phyloP scores from a whole-genome alignment of 2,888 invertebrate genomes.

The Xestia sexstrigata region DNA sequence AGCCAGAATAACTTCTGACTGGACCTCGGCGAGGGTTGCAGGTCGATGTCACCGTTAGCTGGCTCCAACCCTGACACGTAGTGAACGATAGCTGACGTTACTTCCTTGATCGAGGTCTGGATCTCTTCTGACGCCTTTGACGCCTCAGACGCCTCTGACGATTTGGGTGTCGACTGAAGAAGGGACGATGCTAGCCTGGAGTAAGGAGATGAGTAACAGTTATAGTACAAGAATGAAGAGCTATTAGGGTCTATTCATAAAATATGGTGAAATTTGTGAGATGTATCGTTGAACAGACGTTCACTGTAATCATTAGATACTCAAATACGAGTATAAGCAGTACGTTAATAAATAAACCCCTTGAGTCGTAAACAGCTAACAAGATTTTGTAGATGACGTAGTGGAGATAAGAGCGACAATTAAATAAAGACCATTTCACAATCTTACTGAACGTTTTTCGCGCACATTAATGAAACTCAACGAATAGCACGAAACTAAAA shows the following conservation, averaged over 20 bases:
- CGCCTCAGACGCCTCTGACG: slow-evolving; percentile 68
- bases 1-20: slow-evolving; percentile 96
- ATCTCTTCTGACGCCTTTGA: slow-evolving; percentile 92
- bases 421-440: neutral
- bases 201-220: neutral
- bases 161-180: slow-evolving; percentile 88
- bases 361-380: neutral
- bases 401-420: neutral
- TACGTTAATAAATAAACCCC: neutral
- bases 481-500: neutral
- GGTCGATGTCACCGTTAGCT: slow-evolving; percentile 89
- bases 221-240: neutral
- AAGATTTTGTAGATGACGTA: neutral
- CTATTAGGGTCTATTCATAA: neutral
- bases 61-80: slow-evolving; percentile 94
- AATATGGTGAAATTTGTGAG: neutral
- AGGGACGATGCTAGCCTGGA: slow-evolving; percentile 93
- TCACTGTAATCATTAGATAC: neutral
- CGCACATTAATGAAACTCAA: neutral
- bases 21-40: slow-evolving; percentile 90
- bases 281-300: neutral
- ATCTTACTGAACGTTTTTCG: neutral
- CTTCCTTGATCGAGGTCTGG: slow-evolving; percentile 97
- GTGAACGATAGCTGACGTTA: slow-evolving; percentile 97
- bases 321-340: neutral